phyloP scores from a whole-genome alignment of 2,888 invertebrate genomes.

The Cloeon dipterum region DNA sequence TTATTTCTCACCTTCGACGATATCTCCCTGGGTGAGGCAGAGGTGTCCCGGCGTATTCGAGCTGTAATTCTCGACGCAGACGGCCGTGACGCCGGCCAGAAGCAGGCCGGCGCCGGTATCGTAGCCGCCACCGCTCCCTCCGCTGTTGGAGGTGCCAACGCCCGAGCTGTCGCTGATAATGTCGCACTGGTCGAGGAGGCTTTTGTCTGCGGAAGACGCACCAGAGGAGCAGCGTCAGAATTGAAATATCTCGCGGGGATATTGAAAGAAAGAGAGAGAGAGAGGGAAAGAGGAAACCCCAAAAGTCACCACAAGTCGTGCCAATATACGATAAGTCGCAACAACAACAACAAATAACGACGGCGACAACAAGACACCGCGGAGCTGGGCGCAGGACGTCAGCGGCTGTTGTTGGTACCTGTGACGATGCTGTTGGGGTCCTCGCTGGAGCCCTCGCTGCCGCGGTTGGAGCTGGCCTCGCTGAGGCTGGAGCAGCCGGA shows the following conservation, averaged over 20 bases:
- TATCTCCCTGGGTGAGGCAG: constrained; percentile 66
- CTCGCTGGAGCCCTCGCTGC: constrained; percentile 14
- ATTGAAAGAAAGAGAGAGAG: too few species aligned
- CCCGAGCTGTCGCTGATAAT: constrained; percentile 83
- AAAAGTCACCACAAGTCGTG: too few species aligned
- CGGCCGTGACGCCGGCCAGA: constrained; percentile 25
- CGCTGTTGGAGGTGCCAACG: constrained; percentile 72
- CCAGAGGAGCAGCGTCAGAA: too few species aligned
- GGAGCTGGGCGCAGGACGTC: too few species aligned
- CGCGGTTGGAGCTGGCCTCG: constrained; percentile 41
- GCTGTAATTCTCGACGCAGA: constrained; percentile 63
- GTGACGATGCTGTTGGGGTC: constrained; percentile 67
- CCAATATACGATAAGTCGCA: too few species aligned
- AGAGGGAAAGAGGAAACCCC: too few species aligned
- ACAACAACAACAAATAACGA: too few species aligned
- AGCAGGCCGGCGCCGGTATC: background rate
- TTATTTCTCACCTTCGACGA: constrained; percentile 50
- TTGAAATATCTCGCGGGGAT: too few species aligned
- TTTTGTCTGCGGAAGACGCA: constrained; percentile 57
- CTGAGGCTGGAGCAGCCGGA: constrained; percentile 75
- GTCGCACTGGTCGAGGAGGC: constrained; percentile 72
- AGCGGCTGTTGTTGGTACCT: too few species aligned
- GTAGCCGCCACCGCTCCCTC: constrained; percentile 12
- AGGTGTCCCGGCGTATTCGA: constrained; percentile 52
- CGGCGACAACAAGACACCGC: too few species aligned